These are phyloP conservation scores for Dicranocentrus wangi DNA, from an alignment of 2,888 invertebrate genomes.

Conservation along the genomic window DNA sequence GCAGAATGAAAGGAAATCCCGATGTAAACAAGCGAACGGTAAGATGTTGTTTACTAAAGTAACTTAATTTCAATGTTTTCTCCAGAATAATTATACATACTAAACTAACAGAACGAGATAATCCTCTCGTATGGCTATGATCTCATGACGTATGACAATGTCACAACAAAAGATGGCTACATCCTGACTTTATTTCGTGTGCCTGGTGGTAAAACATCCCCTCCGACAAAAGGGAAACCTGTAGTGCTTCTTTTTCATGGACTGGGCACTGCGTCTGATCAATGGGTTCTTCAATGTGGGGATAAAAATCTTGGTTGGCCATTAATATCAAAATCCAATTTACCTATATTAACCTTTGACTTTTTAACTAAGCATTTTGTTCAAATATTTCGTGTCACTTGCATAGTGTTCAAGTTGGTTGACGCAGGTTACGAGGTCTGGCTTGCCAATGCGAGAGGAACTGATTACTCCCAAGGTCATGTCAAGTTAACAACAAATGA, in stretches of 20 bases:
- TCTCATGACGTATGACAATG: slow-evolving; percentile 27
- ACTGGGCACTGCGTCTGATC: slow-evolving; percentile 33
- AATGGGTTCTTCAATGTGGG: slow-evolving; percentile 47
- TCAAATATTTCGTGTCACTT: background rate
- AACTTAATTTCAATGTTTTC: too few species aligned
- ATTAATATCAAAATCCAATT: too few species aligned
- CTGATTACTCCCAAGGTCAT: slow-evolving; percentile 32
- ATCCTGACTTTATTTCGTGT: slow-evolving; percentile 46
- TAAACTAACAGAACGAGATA: slow-evolving; percentile 26
- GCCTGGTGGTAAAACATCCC: slow-evolving; percentile 20
- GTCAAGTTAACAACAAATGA: slow-evolving; percentile 2
- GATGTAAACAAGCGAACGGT: too few species aligned
- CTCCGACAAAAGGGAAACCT: slow-evolving; percentile 35
- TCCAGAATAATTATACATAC: too few species aligned
- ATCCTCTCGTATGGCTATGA: slow-evolving; percentile 21
- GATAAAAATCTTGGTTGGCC: slow-evolving; percentile 40
- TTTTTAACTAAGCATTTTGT: background rate
- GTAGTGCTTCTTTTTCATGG: slow-evolving; percentile 49
- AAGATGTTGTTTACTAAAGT: too few species aligned
- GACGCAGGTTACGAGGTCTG: slow-evolving; percentile 47
- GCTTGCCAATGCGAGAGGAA: slow-evolving; percentile 42
- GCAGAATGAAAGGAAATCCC: too few species aligned
- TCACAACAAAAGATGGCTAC: slow-evolving; percentile 53
- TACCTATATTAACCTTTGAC: too few species aligned
- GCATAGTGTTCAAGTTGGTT: slow-evolving; percentile 34